These are phyloP conservation scores for Cryptoprocta ferox DNA, from an alignment of 2,797 vertebrate species.

Conservation along the genomic window DNA sequence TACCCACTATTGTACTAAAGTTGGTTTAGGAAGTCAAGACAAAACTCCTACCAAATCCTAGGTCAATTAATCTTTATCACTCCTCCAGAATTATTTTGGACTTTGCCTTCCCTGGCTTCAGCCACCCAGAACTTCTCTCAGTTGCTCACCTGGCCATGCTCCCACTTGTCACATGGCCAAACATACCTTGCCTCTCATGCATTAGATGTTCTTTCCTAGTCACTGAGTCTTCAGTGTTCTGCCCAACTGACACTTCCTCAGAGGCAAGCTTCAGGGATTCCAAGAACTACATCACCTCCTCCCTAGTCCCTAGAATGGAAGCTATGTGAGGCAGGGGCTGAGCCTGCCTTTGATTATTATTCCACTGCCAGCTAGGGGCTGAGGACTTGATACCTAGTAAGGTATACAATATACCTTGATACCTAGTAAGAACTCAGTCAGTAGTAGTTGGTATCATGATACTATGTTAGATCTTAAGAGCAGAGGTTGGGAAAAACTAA, in stretches of 20 bases:
- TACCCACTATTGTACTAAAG: neutral
- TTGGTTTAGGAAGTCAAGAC: neutral
- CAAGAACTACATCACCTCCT: neutral
- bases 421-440: neutral
- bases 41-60: neutral
- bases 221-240: neutral
- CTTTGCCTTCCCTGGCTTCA: neutral
- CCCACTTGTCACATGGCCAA: too few species aligned
- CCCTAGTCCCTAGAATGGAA: neutral
- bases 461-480: neutral
- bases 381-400: neutral
- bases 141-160: accelerated
- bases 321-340: neutral
- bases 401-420: neutral
- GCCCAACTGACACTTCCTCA: neutral
- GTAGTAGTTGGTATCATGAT: neutral
- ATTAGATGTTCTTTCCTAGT: neutral
- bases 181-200: neutral
- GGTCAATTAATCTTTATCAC: neutral
- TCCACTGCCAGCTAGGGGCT: neutral
- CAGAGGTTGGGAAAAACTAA: neutral
- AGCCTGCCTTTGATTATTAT: neutral
- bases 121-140: neutral
- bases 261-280: neutral
- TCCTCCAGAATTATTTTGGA: neutral